phyloP scores from a whole-genome alignment of 2,888 invertebrate genomes.

The Hirtodrosophila confusa region DNA sequence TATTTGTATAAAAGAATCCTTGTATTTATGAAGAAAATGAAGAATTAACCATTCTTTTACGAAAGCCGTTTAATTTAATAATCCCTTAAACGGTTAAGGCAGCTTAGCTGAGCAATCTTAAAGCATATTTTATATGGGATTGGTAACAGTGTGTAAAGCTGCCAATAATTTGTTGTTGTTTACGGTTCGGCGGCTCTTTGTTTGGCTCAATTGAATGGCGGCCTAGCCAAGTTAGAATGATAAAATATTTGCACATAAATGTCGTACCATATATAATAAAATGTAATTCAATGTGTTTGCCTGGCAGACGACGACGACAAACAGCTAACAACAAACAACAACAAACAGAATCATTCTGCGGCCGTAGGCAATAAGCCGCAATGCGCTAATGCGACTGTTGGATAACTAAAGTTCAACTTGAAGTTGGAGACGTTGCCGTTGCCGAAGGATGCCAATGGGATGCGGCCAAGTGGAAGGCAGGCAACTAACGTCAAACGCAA shows the following conservation, averaged over 20 bases:
- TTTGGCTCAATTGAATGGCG: constrained; percentile 45
- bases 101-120: background rate
- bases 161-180: constrained; percentile 55
- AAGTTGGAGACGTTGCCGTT: constrained; percentile 1
- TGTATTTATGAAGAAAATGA: too few relatives aligned
- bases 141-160: constrained; percentile 23
- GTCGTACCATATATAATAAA: constrained; percentile 76
- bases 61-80: too few relatives aligned
- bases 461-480: constrained; percentile 57
- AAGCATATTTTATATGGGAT: background rate
- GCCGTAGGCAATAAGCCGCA: constrained; percentile 75
- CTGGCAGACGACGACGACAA: constrained; percentile 17
- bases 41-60: too few relatives aligned
- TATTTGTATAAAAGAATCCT: too few relatives aligned
- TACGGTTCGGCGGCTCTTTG: constrained; percentile 59
- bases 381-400: constrained; percentile 63
- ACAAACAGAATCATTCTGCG: constrained; percentile 30
- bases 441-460: constrained; percentile 22
- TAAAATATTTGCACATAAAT: constrained; percentile 81
- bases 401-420: constrained; percentile 25
- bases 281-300: constrained; percentile 72
- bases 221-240: constrained; percentile 67
- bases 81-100: too few relatives aligned
- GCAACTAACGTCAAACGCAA: constrained; percentile 77
- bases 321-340: constrained; percentile 30